Evolutionary conservation across 2,888 invertebrate genomes (phyloP).

Genomic region (Drosophila koepferae): DNA sequence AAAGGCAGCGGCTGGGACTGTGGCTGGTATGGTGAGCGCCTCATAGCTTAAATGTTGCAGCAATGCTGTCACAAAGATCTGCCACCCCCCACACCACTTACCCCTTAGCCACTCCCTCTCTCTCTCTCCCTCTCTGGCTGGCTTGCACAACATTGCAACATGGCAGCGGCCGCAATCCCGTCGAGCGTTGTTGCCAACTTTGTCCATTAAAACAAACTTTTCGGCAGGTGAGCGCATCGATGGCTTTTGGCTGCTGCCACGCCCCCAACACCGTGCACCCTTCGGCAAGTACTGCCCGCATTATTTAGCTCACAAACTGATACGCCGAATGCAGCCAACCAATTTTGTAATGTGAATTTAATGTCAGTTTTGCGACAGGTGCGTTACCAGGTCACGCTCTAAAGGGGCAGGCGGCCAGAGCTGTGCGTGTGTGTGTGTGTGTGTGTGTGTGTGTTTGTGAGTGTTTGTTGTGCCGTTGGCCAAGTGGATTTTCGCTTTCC

Average conservation of each 20-base stretch:
- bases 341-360: conserved; percentile 78
- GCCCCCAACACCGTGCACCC: neutral
- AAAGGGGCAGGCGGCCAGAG: neutral
- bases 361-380: conserved; percentile 78
- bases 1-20: conserved; percentile 30
- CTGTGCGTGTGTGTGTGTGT: neutral
- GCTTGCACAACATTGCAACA: conserved; percentile 32
- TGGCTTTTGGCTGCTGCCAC: conserved; percentile 59
- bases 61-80: conserved; percentile 10
- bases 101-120: neutral
- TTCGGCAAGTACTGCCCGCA: neutral
- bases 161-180: conserved; percentile 52
- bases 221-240: conserved; percentile 76
- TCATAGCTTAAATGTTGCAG: conserved; percentile 46
- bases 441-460: conserved; percentile 3
- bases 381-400: conserved; percentile 58
- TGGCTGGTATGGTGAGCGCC: conserved; percentile 1
- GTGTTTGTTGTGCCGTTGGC: conserved; percentile 31
- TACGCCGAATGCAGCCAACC: conserved; percentile 75
- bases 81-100: neutral
- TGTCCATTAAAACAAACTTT: conserved; percentile 77
- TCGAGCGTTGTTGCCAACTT: conserved; percentile 65
- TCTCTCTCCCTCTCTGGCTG: too few species aligned
- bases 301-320: conserved; percentile 71
- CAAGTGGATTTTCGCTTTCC: conserved; percentile 42